These are phyloP conservation scores for Apodemia zela DNA, from an alignment of 2,888 invertebrate genomes.

Conservation along the genomic window DNA sequence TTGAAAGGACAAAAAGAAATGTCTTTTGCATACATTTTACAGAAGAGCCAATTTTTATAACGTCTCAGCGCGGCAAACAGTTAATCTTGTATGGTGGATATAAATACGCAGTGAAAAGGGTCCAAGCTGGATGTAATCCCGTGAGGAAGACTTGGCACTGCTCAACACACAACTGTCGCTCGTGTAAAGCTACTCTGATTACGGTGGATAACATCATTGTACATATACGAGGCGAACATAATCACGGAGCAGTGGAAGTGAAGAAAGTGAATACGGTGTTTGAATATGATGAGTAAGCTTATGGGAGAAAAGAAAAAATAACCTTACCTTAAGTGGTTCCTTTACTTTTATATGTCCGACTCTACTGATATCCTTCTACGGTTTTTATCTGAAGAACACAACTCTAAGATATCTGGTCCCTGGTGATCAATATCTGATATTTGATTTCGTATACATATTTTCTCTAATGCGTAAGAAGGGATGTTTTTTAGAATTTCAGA, in stretches of 20 bases:
- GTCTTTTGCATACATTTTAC: conserved; percentile 13
- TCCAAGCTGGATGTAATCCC: conserved; percentile 25
- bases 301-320: background rate
- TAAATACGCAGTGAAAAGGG: conserved; percentile 36
- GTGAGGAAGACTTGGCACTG: conserved; percentile 41
- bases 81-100: conserved; percentile 36
- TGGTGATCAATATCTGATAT: too few relatives aligned
- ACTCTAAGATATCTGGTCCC: too few relatives aligned
- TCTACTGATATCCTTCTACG: background rate
- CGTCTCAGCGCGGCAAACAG: conserved; percentile 35
- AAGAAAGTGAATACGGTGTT: conserved; percentile 16
- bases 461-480: too few relatives aligned
- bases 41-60: conserved; percentile 30
- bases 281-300: conserved; percentile 2
- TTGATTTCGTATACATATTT: too few relatives aligned
- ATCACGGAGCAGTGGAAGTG: conserved; percentile 33
- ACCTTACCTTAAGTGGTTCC: background rate
- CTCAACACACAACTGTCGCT: conserved; percentile 41
- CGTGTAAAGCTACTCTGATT: conserved; percentile 39
- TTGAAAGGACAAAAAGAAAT: too few relatives aligned
- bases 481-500: too few relatives aligned
- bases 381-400: too few relatives aligned
- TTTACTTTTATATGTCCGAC: background rate
- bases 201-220: conserved; percentile 40
- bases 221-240: conserved; percentile 33